These are phyloP conservation scores for Tamias sibiricus DNA, from an alignment of 2,113 vertebrate species.

Conservation along the genomic window DNA sequence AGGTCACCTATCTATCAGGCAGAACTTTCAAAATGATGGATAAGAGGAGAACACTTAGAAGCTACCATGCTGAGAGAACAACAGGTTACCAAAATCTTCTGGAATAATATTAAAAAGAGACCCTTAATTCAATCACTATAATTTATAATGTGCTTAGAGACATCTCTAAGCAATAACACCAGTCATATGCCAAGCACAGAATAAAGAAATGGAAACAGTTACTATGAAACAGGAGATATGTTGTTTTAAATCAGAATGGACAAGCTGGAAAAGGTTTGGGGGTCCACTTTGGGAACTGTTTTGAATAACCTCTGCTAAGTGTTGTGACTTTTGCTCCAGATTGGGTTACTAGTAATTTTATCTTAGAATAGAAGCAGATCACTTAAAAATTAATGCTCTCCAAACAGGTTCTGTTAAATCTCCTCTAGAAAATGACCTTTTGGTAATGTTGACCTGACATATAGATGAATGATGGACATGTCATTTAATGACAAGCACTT, in stretches of 20 bases:
- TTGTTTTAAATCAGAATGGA: constrained; percentile 4
- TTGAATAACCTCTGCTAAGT: constrained; percentile 12
- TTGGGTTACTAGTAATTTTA: neutral
- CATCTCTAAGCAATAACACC: neutral
- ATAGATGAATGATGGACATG: constrained; percentile 49
- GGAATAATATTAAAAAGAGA: constrained; percentile 3
- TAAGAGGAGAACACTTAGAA: constrained; percentile 27
- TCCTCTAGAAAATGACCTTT: constrained; percentile 41
- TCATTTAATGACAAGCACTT: constrained; percentile 59
- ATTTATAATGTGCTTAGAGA: constrained; percentile 12
- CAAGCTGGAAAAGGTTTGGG: neutral
- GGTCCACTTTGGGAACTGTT: neutral
- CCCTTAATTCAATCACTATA: constrained; percentile 9
- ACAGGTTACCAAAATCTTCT: neutral
- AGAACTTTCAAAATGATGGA: constrained; percentile 69
- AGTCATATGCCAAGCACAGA: neutral
- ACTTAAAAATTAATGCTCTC: constrained; percentile 50
- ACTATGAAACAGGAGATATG: neutral
- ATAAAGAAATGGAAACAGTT: constrained; percentile 18
- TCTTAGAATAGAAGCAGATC: constrained; percentile 10
- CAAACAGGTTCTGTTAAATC: neutral
- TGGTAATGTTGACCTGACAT: constrained; percentile 52
- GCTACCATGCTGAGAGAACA: constrained; percentile 1
- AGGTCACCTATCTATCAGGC: neutral
- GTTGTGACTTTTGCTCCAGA: neutral